A percentile compares a stretch with the other conserved stretches of the same genome.
phyloP scores from a whole-genome alignment of 2,113 vertebrate species.

The Casuarius casuarius region DNA sequence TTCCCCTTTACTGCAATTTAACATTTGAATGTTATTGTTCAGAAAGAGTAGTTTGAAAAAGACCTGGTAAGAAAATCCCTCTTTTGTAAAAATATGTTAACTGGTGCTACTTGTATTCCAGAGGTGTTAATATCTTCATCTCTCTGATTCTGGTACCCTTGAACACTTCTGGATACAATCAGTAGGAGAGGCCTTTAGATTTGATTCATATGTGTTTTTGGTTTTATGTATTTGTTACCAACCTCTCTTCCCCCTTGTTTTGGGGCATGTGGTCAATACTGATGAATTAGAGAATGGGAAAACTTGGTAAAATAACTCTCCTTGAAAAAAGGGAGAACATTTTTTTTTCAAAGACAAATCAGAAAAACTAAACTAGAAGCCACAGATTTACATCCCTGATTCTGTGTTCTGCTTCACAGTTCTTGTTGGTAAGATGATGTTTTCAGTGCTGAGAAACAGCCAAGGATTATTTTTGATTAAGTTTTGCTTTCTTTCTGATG shows the following conservation, averaged over 20 bases:
- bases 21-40: constrained; percentile 40
- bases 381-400: not conserved
- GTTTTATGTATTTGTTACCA: not conserved
- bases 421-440: not conserved
- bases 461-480: not conserved
- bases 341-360: not conserved
- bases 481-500: constrained; percentile 23
- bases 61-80: not conserved
- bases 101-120: constrained; percentile 30
- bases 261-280: not conserved
- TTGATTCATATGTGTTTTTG: not conserved
- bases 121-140: constrained; percentile 53
- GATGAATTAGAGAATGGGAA: constrained; percentile 17
- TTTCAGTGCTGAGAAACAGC: constrained; percentile 27
- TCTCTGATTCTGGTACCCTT: not conserved
- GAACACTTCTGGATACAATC: not conserved
- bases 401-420: not conserved
- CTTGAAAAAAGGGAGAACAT: not conserved
- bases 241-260: not conserved
- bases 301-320: not conserved
- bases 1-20: not conserved
- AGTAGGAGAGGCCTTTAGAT: not conserved
- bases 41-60: constrained; percentile 30
- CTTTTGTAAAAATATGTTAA: constrained; percentile 46
- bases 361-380: constrained; percentile 27